A percentile compares a stretch with the other conserved stretches of the same genome.
Evolutionary conservation across 1,140 invertebrate species (phyloP).

Genomic region (Trachymyrmex cornetzi): DNA sequence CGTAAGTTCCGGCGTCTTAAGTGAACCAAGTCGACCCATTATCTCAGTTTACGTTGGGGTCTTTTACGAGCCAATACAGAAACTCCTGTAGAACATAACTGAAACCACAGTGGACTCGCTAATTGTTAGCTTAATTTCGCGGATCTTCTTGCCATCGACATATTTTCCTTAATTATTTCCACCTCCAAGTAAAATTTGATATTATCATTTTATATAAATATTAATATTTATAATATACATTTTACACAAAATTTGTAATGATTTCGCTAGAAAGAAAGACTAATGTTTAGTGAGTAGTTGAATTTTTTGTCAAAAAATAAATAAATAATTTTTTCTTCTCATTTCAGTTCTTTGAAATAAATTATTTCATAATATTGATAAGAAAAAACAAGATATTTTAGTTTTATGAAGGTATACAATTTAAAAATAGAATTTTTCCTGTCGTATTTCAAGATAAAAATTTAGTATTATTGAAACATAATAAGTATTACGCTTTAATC

Average conservation of each 20-base stretch:
- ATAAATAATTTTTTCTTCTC: background rate
- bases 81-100: constrained; percentile 75
- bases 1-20: constrained; percentile 74
- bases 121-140: constrained; percentile 78
- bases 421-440: too few species aligned
- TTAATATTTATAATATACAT: background rate
- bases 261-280: background rate
- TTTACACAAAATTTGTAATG: constrained; percentile 7
- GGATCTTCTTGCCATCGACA: constrained; percentile 22
- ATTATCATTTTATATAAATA: background rate
- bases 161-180: background rate
- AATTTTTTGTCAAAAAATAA: background rate
- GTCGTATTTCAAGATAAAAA: too few species aligned
- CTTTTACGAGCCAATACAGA: constrained; percentile 78
- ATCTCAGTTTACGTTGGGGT: constrained; percentile 76
- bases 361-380: constrained; percentile 11
- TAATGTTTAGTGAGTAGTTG: background rate
- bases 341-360: background rate
- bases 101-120: constrained; percentile 76
- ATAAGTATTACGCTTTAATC: too few species aligned
- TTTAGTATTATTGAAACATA: too few species aligned
- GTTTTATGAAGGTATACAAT: too few species aligned
- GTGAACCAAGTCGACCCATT: constrained; percentile 80
- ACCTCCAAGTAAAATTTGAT: background rate
- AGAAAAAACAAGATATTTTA: background rate